Conservation (phyloP, 1,140 invertebrate genomes). For the Delia radicum region DNA sequence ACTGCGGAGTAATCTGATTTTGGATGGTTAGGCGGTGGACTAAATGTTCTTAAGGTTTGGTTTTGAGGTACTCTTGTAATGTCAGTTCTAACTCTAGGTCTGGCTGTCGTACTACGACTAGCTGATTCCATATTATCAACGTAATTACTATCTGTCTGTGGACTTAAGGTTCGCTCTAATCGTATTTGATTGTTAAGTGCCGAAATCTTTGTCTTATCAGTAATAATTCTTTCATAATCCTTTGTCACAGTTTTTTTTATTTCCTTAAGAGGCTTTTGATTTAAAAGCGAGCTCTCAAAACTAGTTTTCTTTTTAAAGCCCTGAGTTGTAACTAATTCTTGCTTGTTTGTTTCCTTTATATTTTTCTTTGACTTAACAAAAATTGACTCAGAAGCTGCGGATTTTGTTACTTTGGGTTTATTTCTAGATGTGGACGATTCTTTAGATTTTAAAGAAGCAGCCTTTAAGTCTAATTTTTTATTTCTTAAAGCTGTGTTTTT, state of each 20-base stretch:
- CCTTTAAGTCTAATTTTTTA: neutral
- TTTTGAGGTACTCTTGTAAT: conserved; percentile 46
- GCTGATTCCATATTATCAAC: conserved; percentile 8
- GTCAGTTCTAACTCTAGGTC: conserved; percentile 47
- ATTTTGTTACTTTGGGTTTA: neutral
- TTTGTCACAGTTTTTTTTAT: neutral
- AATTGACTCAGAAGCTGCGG: no score
- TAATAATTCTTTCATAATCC: neutral
- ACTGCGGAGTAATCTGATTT: conserved; percentile 29
- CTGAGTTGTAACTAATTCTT: neutral
- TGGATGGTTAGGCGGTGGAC: conserved; percentile 35
- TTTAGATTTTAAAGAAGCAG: neutral
- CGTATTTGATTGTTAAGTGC: neutral
- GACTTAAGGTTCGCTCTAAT: conserved; percentile 8
- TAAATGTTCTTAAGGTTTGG: conserved; percentile 37
- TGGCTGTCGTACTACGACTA: conserved; percentile 45
- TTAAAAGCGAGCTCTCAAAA: neutral
- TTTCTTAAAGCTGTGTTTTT: neutral
- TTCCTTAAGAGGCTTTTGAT: neutral
- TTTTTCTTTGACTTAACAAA: neutral
- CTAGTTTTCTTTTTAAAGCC: neutral
- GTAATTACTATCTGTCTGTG: neutral
- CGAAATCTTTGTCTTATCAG: neutral
- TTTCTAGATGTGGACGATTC: neutral
- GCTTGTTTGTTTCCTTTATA: neutral